Evolutionary conservation across 2,888 invertebrate species (phyloP).

Genomic region (Drosophila putrida): DNA sequence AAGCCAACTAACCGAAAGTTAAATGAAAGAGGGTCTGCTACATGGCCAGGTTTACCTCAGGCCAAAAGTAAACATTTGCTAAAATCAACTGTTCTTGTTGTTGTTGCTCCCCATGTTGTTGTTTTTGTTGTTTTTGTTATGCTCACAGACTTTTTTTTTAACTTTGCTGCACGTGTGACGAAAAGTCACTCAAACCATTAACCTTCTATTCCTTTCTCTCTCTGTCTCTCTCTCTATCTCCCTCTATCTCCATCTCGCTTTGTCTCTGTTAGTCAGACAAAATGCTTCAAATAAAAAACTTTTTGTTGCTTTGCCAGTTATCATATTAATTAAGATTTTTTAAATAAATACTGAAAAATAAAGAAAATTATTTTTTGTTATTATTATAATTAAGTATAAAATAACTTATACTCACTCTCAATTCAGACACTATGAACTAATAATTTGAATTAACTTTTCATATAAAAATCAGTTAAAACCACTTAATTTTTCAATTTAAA

Average conservation of each 20-base stretch:
- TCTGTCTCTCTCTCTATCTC: background rate
- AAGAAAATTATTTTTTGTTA: too few relatives aligned
- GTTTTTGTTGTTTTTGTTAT: conserved; percentile 16
- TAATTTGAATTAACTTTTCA: too few relatives aligned
- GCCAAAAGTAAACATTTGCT: conserved; percentile 39
- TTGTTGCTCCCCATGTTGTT: conserved; percentile 11
- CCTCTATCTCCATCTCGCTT: background rate
- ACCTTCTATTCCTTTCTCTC: conserved; percentile 30
- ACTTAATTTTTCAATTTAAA: too few relatives aligned
- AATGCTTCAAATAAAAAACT: too few relatives aligned
- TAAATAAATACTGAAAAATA: too few relatives aligned
- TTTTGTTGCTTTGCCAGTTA: too few relatives aligned
- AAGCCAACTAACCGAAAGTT: conserved; percentile 29
- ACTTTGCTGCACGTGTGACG: conserved; percentile 33
- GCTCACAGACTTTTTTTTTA: conserved; percentile 26
- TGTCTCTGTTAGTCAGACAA: too few relatives aligned
- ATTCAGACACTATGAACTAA: too few relatives aligned
- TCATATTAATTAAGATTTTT: too few relatives aligned
- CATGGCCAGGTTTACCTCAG: conserved; percentile 13
- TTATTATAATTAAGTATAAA: too few relatives aligned
- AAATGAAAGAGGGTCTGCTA: conserved; percentile 22
- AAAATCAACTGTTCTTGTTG: conserved; percentile 26
- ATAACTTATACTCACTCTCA: too few relatives aligned
- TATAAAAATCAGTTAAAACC: too few relatives aligned
- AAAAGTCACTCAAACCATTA: conserved; percentile 25